phyloP scores from a whole-genome alignment of 2,888 invertebrate species.

The Eudasyphora cyanicolor region DNA sequence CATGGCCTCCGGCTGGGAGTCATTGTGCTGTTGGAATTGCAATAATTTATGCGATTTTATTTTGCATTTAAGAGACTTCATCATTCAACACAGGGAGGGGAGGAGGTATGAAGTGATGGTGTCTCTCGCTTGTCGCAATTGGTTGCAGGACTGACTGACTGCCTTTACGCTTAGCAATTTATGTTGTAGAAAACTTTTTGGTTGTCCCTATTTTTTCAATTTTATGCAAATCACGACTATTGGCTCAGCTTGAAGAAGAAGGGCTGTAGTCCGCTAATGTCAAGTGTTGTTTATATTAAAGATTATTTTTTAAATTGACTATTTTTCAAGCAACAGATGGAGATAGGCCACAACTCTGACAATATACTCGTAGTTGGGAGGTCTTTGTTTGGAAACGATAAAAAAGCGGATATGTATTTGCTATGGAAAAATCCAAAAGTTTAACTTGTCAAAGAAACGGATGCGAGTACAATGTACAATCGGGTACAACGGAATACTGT shows the following conservation, averaged over 20 bases:
- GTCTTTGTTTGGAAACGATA: not conserved
- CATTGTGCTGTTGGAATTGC: not conserved
- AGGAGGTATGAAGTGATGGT: not conserved
- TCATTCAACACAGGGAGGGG: not conserved
- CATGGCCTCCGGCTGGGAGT: not conserved
- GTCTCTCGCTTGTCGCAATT: no score
- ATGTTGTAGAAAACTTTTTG: no score
- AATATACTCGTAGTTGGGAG: no score
- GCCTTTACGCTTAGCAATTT: no score
- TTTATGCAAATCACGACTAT: conserved; percentile 2
- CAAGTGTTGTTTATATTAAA: not conserved
- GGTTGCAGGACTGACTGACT: no score
- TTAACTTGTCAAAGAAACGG: no score
- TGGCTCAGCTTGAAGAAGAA: not conserved
- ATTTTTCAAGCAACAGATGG: not conserved
- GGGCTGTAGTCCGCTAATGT: no score
- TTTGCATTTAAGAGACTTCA: not conserved
- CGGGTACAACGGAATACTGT: no score
- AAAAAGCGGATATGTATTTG: no score
- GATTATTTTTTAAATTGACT: not conserved
- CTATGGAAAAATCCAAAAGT: no score
- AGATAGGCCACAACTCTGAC: not conserved
- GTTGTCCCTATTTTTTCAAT: not conserved
- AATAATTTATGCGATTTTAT: conserved; percentile 39
- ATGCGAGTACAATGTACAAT: no score